Evolutionary conservation across 1,140 invertebrate genomes (phyloP).

Genomic region (Hycleus cichorii): DNA sequence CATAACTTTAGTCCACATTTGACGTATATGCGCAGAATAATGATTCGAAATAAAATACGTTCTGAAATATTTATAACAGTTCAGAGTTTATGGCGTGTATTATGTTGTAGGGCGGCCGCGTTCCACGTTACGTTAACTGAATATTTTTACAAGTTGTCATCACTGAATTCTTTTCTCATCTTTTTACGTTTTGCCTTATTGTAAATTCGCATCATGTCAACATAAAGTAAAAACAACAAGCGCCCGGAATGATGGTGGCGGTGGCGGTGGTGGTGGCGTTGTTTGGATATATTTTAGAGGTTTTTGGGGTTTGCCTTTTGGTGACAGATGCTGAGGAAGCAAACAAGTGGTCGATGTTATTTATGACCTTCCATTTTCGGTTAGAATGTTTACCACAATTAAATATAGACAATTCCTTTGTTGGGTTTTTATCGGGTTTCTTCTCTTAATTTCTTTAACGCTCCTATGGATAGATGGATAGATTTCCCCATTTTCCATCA

Average conservation of each 20-base stretch:
- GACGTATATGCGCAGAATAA: background rate
- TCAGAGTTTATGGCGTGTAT: conserved; percentile 16
- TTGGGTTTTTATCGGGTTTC: conserved; percentile 1
- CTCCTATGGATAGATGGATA: background rate
- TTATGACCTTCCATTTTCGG: conserved; percentile 25
- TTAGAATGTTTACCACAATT: conserved; percentile 23
- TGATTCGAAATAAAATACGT: conserved; percentile 1
- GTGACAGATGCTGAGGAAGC: conserved; percentile 28
- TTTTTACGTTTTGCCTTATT: conserved; percentile 13
- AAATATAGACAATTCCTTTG: conserved; percentile 20
- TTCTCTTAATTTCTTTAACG: too few species aligned
- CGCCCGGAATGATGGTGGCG: background rate
- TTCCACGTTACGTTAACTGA: conserved; percentile 11
- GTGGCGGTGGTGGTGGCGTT: conserved; percentile 5
- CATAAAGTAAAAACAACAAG: too few species aligned
- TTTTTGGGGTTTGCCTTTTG: conserved; percentile 8
- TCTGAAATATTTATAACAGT: conserved; percentile 15
- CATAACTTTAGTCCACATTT: too few species aligned
- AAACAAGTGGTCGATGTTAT: conserved; percentile 32
- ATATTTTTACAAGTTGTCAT: conserved; percentile 20
- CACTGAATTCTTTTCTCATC: conserved; percentile 11
- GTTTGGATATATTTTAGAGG: conserved; percentile 5
- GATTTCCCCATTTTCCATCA: background rate
- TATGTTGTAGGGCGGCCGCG: background rate
- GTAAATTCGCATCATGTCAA: conserved; percentile 19